phyloP scores from a whole-genome alignment of 2,113 vertebrate genomes.

The Rhineura floridana region DNA sequence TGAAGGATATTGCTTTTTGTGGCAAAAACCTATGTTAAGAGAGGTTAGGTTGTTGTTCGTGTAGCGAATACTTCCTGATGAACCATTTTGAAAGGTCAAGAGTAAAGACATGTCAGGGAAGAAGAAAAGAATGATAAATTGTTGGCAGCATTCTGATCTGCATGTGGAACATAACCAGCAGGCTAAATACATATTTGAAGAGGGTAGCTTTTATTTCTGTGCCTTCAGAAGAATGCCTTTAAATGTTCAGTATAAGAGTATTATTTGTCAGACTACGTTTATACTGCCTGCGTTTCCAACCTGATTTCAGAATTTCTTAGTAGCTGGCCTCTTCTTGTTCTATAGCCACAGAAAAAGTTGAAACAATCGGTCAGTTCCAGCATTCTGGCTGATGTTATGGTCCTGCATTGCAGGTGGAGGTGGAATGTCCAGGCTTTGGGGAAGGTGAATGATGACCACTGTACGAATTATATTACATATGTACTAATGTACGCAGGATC shows the following conservation, averaged over 20 bases:
- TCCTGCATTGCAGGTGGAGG: conserved; percentile 41
- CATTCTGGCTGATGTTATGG: neutral
- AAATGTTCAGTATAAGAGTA: conserved; percentile 50
- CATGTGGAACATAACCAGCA: conserved; percentile 55
- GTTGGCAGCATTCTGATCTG: conserved; percentile 33
- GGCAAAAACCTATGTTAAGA: conserved; percentile 32
- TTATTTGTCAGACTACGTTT: conserved; percentile 53
- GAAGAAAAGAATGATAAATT: conserved; percentile 34
- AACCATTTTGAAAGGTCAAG: conserved; percentile 46
- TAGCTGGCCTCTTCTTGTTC: conserved; percentile 20
- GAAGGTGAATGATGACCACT: too few species aligned
- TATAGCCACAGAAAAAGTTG: neutral
- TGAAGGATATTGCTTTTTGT: conserved; percentile 42
- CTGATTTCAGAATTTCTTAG: conserved; percentile 61
- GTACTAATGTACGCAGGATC: conserved; percentile 56
- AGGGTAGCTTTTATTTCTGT: conserved; percentile 39
- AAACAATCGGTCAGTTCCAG: neutral
- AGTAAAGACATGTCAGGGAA: conserved; percentile 32
- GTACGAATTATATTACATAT: too few species aligned
- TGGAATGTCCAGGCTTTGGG: too few species aligned
- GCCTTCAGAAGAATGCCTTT: conserved; percentile 50
- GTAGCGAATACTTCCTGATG: conserved; percentile 27
- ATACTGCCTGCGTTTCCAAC: conserved; percentile 19
- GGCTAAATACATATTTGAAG: conserved; percentile 66
- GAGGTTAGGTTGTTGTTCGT: conserved; percentile 24